Conservation (phyloP, 2,888 invertebrate genomes). For the Caenorhabditis sp. region DNA sequence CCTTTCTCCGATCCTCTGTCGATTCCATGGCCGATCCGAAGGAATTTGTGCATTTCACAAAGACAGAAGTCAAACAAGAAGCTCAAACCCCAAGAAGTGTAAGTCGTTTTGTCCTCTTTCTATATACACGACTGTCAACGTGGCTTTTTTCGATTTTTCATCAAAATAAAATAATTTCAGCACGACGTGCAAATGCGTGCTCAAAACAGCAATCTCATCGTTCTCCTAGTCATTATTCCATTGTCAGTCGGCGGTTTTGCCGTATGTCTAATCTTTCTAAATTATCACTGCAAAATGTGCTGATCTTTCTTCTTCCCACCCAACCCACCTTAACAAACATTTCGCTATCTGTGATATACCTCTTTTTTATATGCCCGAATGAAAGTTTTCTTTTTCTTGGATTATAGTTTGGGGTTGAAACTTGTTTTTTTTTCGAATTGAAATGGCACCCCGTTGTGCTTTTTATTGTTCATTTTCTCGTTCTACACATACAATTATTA, state of each 20-base stretch:
- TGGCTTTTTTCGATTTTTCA: too few relatives aligned
- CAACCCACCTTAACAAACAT: background rate
- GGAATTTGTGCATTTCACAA: conserved; percentile 45
- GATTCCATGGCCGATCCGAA: conserved; percentile 45
- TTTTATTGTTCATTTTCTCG: too few relatives aligned
- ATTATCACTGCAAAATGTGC: conserved; percentile 70
- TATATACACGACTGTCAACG: background rate
- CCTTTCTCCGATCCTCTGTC: conserved; percentile 62
- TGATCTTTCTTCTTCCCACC: conserved; percentile 25
- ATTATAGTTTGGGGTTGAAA: too few relatives aligned
- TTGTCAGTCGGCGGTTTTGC: conserved; percentile 67
- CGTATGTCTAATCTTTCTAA: conserved; percentile 69
- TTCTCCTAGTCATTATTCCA: conserved; percentile 68
- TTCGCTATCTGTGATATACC: background rate
- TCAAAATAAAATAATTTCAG: conserved; percentile 27
- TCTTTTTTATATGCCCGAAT: background rate
- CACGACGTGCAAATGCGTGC: conserved; percentile 36
- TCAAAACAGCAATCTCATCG: conserved; percentile 63
- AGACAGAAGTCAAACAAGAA: conserved; percentile 36
- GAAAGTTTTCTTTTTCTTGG: background rate
- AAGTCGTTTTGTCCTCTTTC: too few relatives aligned
- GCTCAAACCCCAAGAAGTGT: background rate
- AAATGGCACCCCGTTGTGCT: too few relatives aligned
- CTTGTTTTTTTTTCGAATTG: too few relatives aligned
- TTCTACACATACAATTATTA: too few relatives aligned